Base-by-base conservation (phyloP, 2,113 vertebrate species). In the Sterna hirundo region DNA sequence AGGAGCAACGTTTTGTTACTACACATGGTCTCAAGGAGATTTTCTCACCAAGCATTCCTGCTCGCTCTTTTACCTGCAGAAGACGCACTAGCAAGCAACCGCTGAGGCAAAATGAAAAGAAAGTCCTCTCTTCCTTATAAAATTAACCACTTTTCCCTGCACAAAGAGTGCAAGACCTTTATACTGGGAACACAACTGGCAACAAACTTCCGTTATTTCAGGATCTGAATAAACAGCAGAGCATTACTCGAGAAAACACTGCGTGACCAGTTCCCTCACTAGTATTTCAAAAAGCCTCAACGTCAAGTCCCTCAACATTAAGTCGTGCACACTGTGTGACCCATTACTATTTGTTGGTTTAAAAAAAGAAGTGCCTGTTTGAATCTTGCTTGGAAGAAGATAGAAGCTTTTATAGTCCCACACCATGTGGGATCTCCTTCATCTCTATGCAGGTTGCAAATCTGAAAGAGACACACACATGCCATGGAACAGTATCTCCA, bases 341-440 rank as follows among this genome's bases (percentile, higher is more conserved):
- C 16, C 34, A 34, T 44, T 58, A 72, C 25, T 68, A 49, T 40
- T 30, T 68, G 11, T 27, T 70, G 10, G 46, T 87, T 83, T 83
- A 26, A 84, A 93, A 58, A 77, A 77, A 11, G 32, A 54, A 61
- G 49, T n/a, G 18, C 40, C 26, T 71, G 19, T 66, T 83, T 58
- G 65, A 71, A 55, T 90, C 34, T 44, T 68, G 30, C 44, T 40
- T 82, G 46, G 69, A 88, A 60, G 78, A 91, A 9, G 40, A 78
- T 30, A 7, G 4, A 54, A 60, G 6, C 6, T 23, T 66, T 55
- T 51, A 54, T n/a, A 87, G 60, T 70, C 26, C 22, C 61, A 25
- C 8, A 27, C 11, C 8, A 18, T 0, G 0, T 0, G 2, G 42
- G 36, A 4, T 16, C 40, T 70, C 42, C 30, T 55, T 66, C 55